Evolutionary conservation across 2,797 vertebrate species (phyloP).

Genomic region (Morelia viridis): DNA sequence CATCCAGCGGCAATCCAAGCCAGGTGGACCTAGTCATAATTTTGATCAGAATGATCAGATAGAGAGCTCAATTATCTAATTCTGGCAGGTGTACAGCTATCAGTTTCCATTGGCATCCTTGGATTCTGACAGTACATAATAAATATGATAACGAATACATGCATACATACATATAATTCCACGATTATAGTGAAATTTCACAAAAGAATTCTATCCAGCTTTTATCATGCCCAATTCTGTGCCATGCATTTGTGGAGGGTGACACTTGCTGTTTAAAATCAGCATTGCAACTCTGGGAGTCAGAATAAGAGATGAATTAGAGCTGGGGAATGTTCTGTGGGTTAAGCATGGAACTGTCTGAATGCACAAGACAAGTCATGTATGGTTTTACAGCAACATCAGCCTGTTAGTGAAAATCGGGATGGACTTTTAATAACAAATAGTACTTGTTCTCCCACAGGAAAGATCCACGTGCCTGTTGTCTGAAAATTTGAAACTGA

Average conservation of each 20-base stretch:
- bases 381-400: neutral
- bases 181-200: neutral
- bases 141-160: neutral
- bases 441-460: neutral
- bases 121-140: neutral
- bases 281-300: neutral
- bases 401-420: neutral
- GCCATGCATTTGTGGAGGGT: slow-evolving; percentile 40
- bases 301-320: neutral
- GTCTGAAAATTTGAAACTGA: neutral
- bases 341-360: neutral
- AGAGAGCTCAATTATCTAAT: neutral
- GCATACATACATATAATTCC: neutral
- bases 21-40: neutral
- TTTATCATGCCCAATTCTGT: neutral
- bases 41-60: neutral
- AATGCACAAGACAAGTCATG: neutral
- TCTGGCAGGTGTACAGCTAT: neutral
- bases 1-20: neutral
- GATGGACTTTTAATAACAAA: neutral
- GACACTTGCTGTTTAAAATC: slow-evolving; percentile 58
- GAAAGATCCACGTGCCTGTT: neutral
- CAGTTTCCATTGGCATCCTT: neutral
- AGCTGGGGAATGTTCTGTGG: neutral
- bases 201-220: neutral